Evolutionary conservation across 2,888 invertebrate genomes (phyloP).

Genomic region (Drosophila dives): DNA sequence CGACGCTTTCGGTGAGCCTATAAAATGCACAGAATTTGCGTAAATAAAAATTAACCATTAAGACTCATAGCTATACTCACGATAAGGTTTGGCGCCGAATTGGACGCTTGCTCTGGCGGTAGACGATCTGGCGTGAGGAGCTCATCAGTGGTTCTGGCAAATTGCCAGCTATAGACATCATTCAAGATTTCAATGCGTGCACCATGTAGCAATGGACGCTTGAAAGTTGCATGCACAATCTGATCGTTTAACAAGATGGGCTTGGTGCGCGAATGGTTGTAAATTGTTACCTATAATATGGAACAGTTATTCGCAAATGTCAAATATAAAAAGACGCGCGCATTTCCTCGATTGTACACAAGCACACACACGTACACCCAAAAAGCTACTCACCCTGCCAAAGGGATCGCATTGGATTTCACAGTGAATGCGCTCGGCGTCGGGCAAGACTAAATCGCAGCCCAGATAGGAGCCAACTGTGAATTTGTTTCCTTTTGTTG

Average conservation of each 20-base stretch:
- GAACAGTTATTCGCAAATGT: slow-evolving; percentile 8
- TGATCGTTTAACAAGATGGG: slow-evolving; percentile 78
- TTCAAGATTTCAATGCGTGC: slow-evolving; percentile 79
- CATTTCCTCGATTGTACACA: slow-evolving; percentile 20
- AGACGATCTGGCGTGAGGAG: slow-evolving; percentile 58
- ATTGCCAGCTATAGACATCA: slow-evolving; percentile 80
- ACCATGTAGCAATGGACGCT: slow-evolving; percentile 78
- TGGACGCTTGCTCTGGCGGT: slow-evolving; percentile 70
- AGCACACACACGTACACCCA: neutral
- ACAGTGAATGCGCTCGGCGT: slow-evolving; percentile 80
- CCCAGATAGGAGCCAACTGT: slow-evolving; percentile 79
- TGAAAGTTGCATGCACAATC: slow-evolving; percentile 49
- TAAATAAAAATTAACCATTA: slow-evolving; percentile 20
- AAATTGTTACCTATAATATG: slow-evolving; percentile 76
- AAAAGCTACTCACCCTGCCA: slow-evolving; percentile 80
- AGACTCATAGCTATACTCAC: slow-evolving; percentile 51
- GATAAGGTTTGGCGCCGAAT: slow-evolving; percentile 79
- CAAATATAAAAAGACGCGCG: slow-evolving; percentile 37
- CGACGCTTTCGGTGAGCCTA: slow-evolving; percentile 57
- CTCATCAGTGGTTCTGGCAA: slow-evolving; percentile 46
- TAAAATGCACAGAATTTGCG: slow-evolving; percentile 13
- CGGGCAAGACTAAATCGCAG: slow-evolving; percentile 78
- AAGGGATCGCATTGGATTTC: slow-evolving; percentile 83
- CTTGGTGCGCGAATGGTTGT: slow-evolving; percentile 74
- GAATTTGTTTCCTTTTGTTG: slow-evolving; percentile 81